Conservation (phyloP, 2,888 invertebrate species). For the Liodrosophila aerea region DNA sequence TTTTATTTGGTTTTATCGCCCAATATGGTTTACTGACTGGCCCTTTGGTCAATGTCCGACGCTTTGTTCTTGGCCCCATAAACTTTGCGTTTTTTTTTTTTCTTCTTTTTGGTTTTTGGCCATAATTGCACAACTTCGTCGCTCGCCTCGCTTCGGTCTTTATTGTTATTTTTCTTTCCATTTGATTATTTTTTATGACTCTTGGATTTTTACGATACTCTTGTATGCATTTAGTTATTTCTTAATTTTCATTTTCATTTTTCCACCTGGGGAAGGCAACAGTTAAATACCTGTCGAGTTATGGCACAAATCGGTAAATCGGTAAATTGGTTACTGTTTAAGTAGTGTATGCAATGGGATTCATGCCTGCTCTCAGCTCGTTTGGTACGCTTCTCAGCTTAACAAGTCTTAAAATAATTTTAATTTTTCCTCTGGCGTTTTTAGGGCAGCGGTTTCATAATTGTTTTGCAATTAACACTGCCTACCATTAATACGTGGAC, state of each 20-base stretch:
- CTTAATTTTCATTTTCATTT: slow-evolving; percentile 34
- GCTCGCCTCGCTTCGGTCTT: too few relatives aligned
- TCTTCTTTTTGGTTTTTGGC: slow-evolving; percentile 7
- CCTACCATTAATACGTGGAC: slow-evolving; percentile 38
- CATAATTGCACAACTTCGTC: slow-evolving; percentile 44
- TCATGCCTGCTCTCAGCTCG: slow-evolving; percentile 12
- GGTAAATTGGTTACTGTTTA: slow-evolving; percentile 68
- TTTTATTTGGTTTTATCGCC: slow-evolving; percentile 59
- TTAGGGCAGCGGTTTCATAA: slow-evolving; percentile 52
- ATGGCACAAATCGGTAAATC: too few relatives aligned
- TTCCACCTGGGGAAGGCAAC: slow-evolving; percentile 23
- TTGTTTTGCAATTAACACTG: slow-evolving; percentile 63
- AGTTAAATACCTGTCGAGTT: not conserved
- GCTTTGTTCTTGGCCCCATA: slow-evolving; percentile 45
- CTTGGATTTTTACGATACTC: slow-evolving; percentile 57
- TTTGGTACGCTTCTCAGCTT: slow-evolving; percentile 5
- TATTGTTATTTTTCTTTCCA: slow-evolving; percentile 15
- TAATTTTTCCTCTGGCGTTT: slow-evolving; percentile 7
- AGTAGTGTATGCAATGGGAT: too few relatives aligned
- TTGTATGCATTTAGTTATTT: slow-evolving; percentile 39
- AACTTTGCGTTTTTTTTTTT: slow-evolving; percentile 1
- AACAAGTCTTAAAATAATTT: slow-evolving; percentile 20
- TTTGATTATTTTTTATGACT: slow-evolving; percentile 65
- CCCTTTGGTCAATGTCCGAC: slow-evolving; percentile 33
- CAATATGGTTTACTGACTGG: slow-evolving; percentile 58